Evolutionary conservation across 2,888 invertebrate species (phyloP).

Genomic region (Cerastoderma edule): DNA sequence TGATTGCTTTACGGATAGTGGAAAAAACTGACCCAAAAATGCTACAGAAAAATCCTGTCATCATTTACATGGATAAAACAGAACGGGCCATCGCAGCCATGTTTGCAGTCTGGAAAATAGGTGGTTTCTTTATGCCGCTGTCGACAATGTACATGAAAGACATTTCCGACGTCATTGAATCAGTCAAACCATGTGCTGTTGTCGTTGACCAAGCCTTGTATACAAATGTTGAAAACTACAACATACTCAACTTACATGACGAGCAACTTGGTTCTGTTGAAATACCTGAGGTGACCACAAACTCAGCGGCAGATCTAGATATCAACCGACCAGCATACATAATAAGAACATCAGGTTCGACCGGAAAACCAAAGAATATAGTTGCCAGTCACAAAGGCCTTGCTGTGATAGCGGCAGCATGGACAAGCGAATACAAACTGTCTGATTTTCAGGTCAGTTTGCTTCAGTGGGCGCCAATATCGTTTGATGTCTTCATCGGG

Average conservation of each 20-base stretch:
- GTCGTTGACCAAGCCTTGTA: neutral
- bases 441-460: neutral
- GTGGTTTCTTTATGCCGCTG: conserved; percentile 29
- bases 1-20: neutral
- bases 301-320: too few species aligned
- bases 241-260: too few species aligned
- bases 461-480: neutral
- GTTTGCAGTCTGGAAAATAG: conserved; percentile 27
- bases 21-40: neutral
- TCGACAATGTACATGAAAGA: neutral
- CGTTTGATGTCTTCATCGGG: conserved; percentile 4
- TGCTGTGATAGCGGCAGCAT: conserved; percentile 7
- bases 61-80: conserved; percentile 12
- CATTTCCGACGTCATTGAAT: neutral
- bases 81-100: conserved; percentile 20
- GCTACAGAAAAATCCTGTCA: neutral
- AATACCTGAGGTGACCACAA: too few species aligned
- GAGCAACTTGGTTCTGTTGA: too few species aligned
- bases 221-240: too few species aligned
- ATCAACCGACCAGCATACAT: conserved; percentile 16
- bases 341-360: conserved; percentile 31
- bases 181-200: neutral
- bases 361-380: conserved; percentile 28
- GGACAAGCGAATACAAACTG: conserved; percentile 21
- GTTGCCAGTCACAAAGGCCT: conserved; percentile 13